phyloP scores from a whole-genome alignment of 2,797 vertebrate genomes.

The Etheostoma perlongum region DNA sequence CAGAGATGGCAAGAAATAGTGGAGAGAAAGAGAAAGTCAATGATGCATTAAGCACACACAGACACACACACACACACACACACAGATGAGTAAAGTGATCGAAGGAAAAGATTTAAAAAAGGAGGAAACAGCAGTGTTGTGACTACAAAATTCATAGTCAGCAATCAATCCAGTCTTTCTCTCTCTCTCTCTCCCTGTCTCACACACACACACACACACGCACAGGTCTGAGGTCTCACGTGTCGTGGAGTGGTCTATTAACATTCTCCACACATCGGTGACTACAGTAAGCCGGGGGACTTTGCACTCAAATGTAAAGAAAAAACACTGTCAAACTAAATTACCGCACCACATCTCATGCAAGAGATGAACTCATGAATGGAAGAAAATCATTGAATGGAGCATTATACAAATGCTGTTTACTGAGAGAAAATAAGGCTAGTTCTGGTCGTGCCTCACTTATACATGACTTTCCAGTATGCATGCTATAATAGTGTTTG shows the following conservation, averaged over 20 bases:
- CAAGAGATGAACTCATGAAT: conserved; percentile 26
- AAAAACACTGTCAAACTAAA: conserved; percentile 63
- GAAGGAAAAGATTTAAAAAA: conserved; percentile 33
- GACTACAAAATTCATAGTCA: conserved; percentile 24
- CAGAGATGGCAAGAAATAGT: conserved; percentile 6
- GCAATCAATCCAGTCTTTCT: conserved; percentile 9
- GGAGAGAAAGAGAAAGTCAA: conserved; percentile 10
- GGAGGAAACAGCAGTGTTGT: conserved; percentile 7
- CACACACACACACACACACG: conserved; percentile 10
- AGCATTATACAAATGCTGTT: neutral
- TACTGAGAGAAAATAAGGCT: conserved; percentile 6
- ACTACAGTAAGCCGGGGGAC: conserved; percentile 43
- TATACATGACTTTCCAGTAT: neutral
- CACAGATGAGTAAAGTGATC: conserved; percentile 18
- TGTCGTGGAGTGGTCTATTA: conserved; percentile 51
- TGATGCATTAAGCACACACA: conserved; percentile 26
- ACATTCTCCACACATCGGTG: conserved; percentile 50
- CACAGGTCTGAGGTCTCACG: conserved; percentile 42
- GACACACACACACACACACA: conserved; percentile 11
- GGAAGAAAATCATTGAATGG: conserved; percentile 10
- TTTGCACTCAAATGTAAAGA: conserved; percentile 51
- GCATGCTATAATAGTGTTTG: neutral
- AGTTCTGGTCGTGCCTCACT: neutral
- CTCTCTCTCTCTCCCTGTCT: neutral
- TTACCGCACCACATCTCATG: conserved; percentile 11